These are phyloP conservation scores for Montipora capricornis DNA, from an alignment of 64 coral and sea anemone species.

Conservation along the genomic window DNA sequence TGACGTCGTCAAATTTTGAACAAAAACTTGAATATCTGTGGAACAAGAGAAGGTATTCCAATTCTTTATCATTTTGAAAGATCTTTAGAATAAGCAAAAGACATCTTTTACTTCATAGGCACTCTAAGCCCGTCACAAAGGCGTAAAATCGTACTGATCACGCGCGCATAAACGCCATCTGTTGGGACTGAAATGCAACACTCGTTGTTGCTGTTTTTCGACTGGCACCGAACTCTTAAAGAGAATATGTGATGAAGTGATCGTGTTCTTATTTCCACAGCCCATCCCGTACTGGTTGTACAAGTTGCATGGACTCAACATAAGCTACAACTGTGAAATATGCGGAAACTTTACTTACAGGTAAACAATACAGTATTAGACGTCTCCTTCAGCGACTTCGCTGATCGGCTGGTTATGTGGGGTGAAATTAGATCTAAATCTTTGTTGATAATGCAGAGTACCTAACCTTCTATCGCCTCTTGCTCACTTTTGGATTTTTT, in stretches of 20 bases:
- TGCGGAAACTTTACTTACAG: conserved; percentile 99
- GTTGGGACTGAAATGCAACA: background rate
- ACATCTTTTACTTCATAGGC: no score
- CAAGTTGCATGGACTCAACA: conserved; percentile 96
- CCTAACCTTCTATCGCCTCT: no score
- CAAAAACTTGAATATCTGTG: no score
- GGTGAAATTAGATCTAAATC: no score
- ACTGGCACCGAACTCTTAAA: background rate
- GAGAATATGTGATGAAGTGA: background rate
- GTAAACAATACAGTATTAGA: conserved; percentile 4
- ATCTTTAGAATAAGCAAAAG: no score
- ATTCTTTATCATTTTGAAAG: no score
- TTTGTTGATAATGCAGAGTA: no score
- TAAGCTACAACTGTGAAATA: conserved; percentile 98
- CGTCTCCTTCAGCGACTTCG: background rate
- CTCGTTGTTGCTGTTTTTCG: background rate
- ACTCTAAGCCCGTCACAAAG: no score
- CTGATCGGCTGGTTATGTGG: background rate
- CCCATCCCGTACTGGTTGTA: conserved; percentile 99
- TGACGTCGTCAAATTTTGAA: no score
- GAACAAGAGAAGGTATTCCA: no score
- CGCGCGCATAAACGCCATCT: background rate
- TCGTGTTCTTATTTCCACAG: conserved; percentile 24
- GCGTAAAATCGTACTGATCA: background rate
- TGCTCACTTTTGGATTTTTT: background rate